Base-by-base conservation (phyloP, 1,140 invertebrate species). In the Zaprionus gabonicus region DNA sequence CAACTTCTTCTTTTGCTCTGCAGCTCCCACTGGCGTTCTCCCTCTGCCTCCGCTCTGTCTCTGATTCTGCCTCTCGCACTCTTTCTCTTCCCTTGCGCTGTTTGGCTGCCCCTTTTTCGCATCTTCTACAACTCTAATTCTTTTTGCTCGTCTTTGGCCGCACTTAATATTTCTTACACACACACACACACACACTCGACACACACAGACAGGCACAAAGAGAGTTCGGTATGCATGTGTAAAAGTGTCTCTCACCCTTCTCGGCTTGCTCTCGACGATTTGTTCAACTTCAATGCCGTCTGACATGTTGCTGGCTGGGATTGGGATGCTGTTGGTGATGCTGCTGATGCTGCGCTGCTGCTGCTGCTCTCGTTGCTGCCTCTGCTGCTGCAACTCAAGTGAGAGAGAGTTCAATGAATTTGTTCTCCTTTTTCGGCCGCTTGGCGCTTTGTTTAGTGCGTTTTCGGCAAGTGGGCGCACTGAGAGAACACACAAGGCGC, bases 211-310 rank as follows among this genome's bases (percentile, higher is more conserved):
- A n/a, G 13, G 12, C 10, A 51, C 23, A 25, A 20, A 51, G 46
- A 41, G 38, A 51, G 20, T 12, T 51, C n/a, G n/a, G 31, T n/a
- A 55, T 55, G 55, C 31, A 56, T 64, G 51, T 70, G 60, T 70
- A 25, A 57, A 70, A 53, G 53, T 75, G 60, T 53, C 55, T 69
- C 91, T 92, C 81, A 92, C 91, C 91, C 85, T 92, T 87, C 79
- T 69, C 17, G 91, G 91, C 69, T 92, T 92, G 81, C 77, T 92
- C 86, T 92, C 91, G 53, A 92, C 83, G 67, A 92, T 91, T 80
- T 92, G 91, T 80, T 91, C 91, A 74, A 92, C 91, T 81, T 92
- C 91, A 77, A 92, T 91, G 83, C 91, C 91, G 91, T 92, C 91
- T 83, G 91, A 92, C 91, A 92, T 92, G 78, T 76, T 88, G 68